Evolutionary conservation across 2,888 invertebrate genomes (phyloP).

Genomic region (Noctua comes): DNA sequence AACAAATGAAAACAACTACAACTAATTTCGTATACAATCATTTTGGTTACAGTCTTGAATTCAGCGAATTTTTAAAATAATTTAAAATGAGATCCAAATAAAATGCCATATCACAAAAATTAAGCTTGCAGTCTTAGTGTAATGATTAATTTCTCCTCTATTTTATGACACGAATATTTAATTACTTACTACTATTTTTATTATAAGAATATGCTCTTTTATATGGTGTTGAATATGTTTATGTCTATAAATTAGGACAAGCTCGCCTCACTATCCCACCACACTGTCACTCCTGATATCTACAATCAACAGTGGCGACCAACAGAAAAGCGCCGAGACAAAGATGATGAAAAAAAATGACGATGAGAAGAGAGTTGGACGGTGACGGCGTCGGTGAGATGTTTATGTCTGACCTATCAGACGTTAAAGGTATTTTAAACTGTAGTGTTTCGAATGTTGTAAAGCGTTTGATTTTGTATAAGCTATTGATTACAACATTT

Average conservation of each 20-base stretch:
- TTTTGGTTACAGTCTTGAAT: conserved; percentile 59
- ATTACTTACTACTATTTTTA: conserved; percentile 24
- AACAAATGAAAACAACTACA: conserved; percentile 20
- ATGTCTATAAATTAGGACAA: too few relatives aligned
- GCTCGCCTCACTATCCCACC: too few relatives aligned
- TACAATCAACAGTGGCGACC: too few relatives aligned
- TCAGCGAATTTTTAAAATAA: conserved; percentile 38
- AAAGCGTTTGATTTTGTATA: conserved; percentile 7
- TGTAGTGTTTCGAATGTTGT: background rate
- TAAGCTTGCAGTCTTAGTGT: conserved; percentile 54
- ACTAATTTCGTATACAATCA: conserved; percentile 67
- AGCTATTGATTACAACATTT: background rate
- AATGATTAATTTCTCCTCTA: conserved; percentile 39
- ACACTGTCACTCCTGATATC: too few relatives aligned
- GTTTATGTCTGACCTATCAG: background rate
- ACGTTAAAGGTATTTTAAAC: background rate
- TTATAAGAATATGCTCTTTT: conserved; percentile 22
- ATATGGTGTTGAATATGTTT: background rate
- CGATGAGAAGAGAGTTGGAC: too few relatives aligned
- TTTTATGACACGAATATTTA: conserved; percentile 19
- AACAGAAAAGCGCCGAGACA: too few relatives aligned
- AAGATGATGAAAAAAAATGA: too few relatives aligned
- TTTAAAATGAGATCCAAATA: conserved; percentile 66
- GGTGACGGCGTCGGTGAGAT: too few relatives aligned
- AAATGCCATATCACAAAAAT: conserved; percentile 66